phyloP scores from a whole-genome alignment of 2,113 vertebrate genomes.

The Lepidothrix coronata region DNA sequence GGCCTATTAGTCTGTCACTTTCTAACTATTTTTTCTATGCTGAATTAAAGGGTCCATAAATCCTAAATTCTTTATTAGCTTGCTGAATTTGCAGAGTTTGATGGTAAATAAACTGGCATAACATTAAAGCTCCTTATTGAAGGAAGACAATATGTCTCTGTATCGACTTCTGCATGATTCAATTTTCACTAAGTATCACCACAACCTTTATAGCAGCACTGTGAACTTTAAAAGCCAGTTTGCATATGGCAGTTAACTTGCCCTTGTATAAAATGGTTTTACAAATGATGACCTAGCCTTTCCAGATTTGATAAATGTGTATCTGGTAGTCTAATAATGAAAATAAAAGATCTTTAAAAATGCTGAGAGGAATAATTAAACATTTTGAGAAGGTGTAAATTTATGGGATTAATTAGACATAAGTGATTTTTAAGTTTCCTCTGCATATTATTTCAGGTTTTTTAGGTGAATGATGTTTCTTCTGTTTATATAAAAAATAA shows the following conservation, averaged over 20 bases:
- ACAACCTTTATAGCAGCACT: conserved; percentile 58
- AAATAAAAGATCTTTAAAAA: conserved; percentile 51
- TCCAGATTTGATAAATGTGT: conserved; percentile 40
- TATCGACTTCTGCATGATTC: conserved; percentile 74
- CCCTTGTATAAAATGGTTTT: conserved; percentile 46
- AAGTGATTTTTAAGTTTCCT: not conserved
- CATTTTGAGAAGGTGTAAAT: not conserved
- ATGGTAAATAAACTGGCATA: conserved; percentile 64
- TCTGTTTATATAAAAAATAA: not conserved
- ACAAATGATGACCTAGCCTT: conserved; percentile 54
- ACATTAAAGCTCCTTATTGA: conserved; percentile 65
- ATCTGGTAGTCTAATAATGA: conserved; percentile 46
- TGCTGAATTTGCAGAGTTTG: conserved; percentile 69
- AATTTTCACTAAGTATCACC: conserved; percentile 71
- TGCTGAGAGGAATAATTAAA: conserved; percentile 30
- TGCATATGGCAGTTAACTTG: conserved; percentile 68
- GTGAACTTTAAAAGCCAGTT: conserved; percentile 73
- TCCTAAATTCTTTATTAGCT: conserved; percentile 48
- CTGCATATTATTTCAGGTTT: conserved; percentile 27
- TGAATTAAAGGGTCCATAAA: conserved; percentile 51
- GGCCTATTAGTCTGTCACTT: conserved; percentile 27
- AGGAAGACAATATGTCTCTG: conserved; percentile 67
- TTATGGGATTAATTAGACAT: conserved; percentile 31
- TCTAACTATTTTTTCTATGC: conserved; percentile 4
- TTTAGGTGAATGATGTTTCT: not conserved